Percentiles rank a stretch among this genome's conserved stretches.
Conservation (phyloP, 1,140 invertebrate genomes). For the Steinernema feltiae region DNA sequence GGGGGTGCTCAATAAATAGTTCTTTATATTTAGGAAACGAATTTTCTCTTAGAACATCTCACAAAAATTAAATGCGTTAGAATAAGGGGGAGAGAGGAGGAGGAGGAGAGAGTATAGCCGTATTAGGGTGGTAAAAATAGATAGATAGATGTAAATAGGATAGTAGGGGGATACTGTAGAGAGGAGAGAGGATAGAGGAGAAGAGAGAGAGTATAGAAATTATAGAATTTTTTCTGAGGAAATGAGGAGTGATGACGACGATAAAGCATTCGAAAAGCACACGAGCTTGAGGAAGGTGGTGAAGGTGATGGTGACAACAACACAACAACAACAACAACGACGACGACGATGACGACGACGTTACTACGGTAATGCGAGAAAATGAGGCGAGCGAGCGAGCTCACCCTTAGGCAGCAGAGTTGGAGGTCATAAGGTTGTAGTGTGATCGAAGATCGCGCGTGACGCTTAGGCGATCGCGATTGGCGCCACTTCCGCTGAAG, state of each 20-base stretch:
- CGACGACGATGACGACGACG: too few species aligned
- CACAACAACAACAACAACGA: too few species aligned
- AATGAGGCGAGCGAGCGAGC: neutral
- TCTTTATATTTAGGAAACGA: conserved; percentile 12
- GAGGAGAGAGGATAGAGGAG: neutral
- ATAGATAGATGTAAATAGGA: neutral
- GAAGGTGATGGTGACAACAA: neutral
- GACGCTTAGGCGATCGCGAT: neutral
- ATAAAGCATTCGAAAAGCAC: conserved; percentile 10
- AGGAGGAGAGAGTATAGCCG: neutral
- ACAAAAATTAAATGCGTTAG: conserved; percentile 11
- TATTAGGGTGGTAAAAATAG: neutral
- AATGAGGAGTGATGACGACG: conserved; percentile 7
- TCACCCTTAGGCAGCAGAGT: conserved; percentile 12
- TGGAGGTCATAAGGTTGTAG: conserved; percentile 3
- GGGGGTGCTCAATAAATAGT: neutral
- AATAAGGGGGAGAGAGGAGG: neutral
- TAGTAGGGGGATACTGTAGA: neutral
- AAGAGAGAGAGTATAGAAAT: neutral
- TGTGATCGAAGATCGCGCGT: neutral
- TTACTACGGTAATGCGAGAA: neutral
- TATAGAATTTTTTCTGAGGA: neutral
- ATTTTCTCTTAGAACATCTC: conserved; percentile 9
- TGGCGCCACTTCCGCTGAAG: conserved; percentile 1
- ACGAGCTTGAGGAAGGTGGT: neutral